Evolutionary conservation across 53 echinoderm and acorn worm genomes (phyloP), one percentile per base, ranked within the genome.

Genomic region (Apostichopus leukothele): DNA sequence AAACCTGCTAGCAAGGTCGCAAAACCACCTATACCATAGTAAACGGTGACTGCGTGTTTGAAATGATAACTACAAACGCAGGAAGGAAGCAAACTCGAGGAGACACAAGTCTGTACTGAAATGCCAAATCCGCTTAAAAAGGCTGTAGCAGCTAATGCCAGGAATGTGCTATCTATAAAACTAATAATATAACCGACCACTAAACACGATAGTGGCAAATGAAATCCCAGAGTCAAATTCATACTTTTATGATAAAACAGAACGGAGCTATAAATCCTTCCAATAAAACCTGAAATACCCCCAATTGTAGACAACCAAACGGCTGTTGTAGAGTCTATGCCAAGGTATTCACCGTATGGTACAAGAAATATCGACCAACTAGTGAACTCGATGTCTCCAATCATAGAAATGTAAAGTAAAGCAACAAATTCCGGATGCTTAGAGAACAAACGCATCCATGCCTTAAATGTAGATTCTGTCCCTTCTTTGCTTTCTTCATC

Each of bases 341-440:
- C 83, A 83, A 83, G 83, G 83, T 53, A n/a, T 16, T 83, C 60
- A 22, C 83, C 83, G 83, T 83, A 83, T 7, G 83, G 83, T 23
- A 83, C 83, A 7, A 83, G 83, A 7, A 55, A 83, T 13, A 83
- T 83, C 6, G 83, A 83, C 83, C 83, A 83, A 59, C 59, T 21
- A 6, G 7, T 10, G 54, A 19, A 83, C 53, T 22, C 8, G 4
- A 14, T 9, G 60, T 83, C 54, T 5, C 22, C 5, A 12, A 83
- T 54, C 9, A 6, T 59, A 18, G 60, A 5, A 53, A 83, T 55
- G n/a, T 53, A n/a, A 5, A 21, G 6, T 13, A 83, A 55, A 11
- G 16, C 6, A 4, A 53, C 18, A 11, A 83, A 83, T 7, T 53
- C 54, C 6, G 83, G 83, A n/a, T 83, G 83, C 13, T n/a, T 53